Percentiles rank a stretch among this genome's conserved stretches.
Evolutionary conservation across 2,888 invertebrate genomes (phyloP).

Genomic region (Schrankia costaestrigalis): DNA sequence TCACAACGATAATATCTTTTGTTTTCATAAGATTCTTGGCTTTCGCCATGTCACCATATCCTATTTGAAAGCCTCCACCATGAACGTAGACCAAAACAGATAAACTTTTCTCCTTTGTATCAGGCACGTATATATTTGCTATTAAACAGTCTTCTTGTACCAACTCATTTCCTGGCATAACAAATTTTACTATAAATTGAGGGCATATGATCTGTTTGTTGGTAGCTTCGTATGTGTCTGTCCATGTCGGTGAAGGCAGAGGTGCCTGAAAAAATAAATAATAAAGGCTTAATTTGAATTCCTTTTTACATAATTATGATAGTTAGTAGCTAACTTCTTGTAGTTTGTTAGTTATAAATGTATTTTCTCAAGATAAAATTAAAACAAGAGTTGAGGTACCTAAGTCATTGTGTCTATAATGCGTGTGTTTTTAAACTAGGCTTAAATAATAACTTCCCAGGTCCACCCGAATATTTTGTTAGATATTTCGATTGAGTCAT

Average conservation of each 20-base stretch:
- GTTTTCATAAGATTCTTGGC: slow-evolving; percentile 5
- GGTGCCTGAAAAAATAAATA: slow-evolving; percentile 8
- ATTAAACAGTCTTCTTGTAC: slow-evolving; percentile 49
- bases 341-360: background rate
- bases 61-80: slow-evolving; percentile 29
- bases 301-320: background rate
- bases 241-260: slow-evolving; percentile 26
- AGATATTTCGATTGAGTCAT: no score
- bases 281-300: background rate
- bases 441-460: no score
- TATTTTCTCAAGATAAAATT: no score
- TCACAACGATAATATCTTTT: slow-evolving; percentile 39
- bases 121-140: slow-evolving; percentile 58
- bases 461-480: no score
- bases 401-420: no score
- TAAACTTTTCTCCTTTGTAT: slow-evolving; percentile 37
- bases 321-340: background rate
- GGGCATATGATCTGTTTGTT: slow-evolving; percentile 10
- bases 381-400: no score
- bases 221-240: slow-evolving; percentile 35
- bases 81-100: slow-evolving; percentile 43
- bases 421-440: no score
- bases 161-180: slow-evolving; percentile 3
- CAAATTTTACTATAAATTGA: background rate
- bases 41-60: slow-evolving; percentile 1